Evolutionary conservation across 1,140 invertebrate genomes (phyloP).

Genomic region (Orussus abietinus): DNA sequence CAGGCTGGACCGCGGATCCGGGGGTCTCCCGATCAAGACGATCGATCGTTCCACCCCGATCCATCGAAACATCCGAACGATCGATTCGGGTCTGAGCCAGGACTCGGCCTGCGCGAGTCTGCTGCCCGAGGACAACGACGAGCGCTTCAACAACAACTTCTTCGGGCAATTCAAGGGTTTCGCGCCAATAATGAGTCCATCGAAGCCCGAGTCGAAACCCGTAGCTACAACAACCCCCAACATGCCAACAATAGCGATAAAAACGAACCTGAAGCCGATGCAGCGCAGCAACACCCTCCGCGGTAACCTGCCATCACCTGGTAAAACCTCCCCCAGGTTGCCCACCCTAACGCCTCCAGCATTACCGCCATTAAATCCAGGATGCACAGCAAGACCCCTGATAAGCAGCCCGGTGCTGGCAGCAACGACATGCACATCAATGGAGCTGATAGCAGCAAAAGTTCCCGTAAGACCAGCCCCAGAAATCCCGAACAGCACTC

Average conservation of each 20-base stretch:
- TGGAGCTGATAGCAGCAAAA: conserved; percentile 62
- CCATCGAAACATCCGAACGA: conserved; percentile 43
- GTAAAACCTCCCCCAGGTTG: conserved; percentile 37
- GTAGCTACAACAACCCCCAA: conserved; percentile 48
- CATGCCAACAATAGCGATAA: conserved; percentile 44
- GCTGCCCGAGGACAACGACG: conserved; percentile 53
- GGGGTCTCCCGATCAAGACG: conserved; percentile 42
- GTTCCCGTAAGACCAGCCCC: conserved; percentile 55
- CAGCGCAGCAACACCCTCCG: conserved; percentile 30
- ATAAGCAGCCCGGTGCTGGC: conserved; percentile 78
- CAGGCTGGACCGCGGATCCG: conserved; percentile 33
- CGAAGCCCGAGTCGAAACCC: conserved; percentile 46
- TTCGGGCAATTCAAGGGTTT: conserved; percentile 85
- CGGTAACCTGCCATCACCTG: conserved; percentile 14
- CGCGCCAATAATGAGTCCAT: conserved; percentile 37
- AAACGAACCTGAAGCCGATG: conserved; percentile 36
- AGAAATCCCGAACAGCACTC: conserved; percentile 51
- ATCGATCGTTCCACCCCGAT: conserved; percentile 41
- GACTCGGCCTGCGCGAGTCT: conserved; percentile 50
- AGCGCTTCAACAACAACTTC: conserved; percentile 59
- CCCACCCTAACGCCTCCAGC: conserved; percentile 51
- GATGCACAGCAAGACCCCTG: conserved; percentile 62
- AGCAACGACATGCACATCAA: conserved; percentile 72
- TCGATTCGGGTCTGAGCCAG: conserved; percentile 44
- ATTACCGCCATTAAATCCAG: conserved; percentile 57